Evolutionary conservation across 2,113 vertebrate species (phyloP), one percentile per base, ranked within the genome.

Genomic region (Cebidichthys violaceus): DNA sequence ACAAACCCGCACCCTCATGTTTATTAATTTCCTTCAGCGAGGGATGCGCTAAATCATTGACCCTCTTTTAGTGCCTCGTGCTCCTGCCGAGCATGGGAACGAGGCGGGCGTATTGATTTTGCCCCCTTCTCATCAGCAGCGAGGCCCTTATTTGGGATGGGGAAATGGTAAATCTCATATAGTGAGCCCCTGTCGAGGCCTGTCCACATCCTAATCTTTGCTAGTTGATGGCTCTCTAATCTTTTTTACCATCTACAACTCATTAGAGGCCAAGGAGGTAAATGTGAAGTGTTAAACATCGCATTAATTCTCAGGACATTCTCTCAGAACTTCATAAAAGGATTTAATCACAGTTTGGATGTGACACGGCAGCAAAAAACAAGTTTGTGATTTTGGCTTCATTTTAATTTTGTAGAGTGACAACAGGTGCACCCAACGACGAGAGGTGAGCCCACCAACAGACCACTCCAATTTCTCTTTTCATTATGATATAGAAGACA

Each of bases 71-170:
- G 86, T 84, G 82, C 89, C 77, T 81, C 11, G 2, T 82, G 85
- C 85, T 86, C 79, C 41, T 39, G 15, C 70, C 41, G 84, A 89
- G 88, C 90, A 87, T 92, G 92, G 86, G 92, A 94, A 93, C 79
- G 57, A 79, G 83, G 60, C 89, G 86, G 88, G 74, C 79, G 45
- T 92, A 94, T 94, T 90, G 92, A 94, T 93, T 91, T 89, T 81
- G 81, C 84, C 80, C 90, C 86, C 67, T 69, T 85, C 88, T 90
- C 91, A 94, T 93, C 91, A 91, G 86, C 82, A 67, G 77, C 86
- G 59, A 50, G 77, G 82, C 83, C 81, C 79, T 86, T 83, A 89
- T 92, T 89, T 90, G 77, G 83, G 52, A 90, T 70, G 74, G 73
- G 83, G 81, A 90, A 86, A 90, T 82, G 70, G 75, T 90, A 92